These are phyloP conservation scores for Rhinopomastus cyanomelas DNA, from an alignment of 2,113 vertebrate species.

Conservation along the genomic window DNA sequence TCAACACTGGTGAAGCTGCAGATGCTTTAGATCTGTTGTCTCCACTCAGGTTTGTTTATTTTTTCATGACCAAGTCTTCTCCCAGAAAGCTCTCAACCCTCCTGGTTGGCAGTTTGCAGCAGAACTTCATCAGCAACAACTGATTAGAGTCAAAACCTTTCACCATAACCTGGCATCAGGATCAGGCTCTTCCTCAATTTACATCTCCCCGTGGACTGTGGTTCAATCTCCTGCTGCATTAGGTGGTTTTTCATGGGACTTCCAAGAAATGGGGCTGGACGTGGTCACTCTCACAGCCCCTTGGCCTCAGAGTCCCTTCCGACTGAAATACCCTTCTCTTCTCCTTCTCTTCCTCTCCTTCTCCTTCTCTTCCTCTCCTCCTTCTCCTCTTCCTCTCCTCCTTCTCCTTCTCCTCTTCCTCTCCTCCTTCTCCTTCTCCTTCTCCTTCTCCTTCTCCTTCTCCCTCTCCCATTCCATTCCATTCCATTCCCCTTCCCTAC, in stretches of 20 bases:
- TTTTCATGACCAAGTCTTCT: not conserved
- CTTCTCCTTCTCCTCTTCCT: not conserved
- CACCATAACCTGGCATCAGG: not conserved
- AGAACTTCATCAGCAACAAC: not conserved
- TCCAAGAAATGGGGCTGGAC: not conserved
- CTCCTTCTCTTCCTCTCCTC: not conserved
- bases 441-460: too few relatives aligned
- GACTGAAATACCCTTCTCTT: not conserved
- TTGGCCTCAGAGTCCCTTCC: not conserved
- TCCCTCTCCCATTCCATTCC: too few relatives aligned
- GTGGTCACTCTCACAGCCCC: not conserved
- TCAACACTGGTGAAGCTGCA: not conserved
- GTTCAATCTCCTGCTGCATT: not conserved
- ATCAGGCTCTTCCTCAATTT: not conserved
- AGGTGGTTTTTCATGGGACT: not conserved
- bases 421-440: too few relatives aligned
- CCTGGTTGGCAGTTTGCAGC: not conserved
- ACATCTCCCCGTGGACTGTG: not conserved
- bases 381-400: too few relatives aligned
- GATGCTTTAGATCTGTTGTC: not conserved
- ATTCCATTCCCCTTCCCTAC: not conserved
- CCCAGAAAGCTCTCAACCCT: not conserved
- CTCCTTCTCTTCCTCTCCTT: too few relatives aligned
- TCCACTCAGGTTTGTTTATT: not conserved
- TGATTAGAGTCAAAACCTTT: slow-evolving; percentile 12